phyloP scores from a whole-genome alignment of 2,113 vertebrate species.

The Struthidea cinerea region DNA sequence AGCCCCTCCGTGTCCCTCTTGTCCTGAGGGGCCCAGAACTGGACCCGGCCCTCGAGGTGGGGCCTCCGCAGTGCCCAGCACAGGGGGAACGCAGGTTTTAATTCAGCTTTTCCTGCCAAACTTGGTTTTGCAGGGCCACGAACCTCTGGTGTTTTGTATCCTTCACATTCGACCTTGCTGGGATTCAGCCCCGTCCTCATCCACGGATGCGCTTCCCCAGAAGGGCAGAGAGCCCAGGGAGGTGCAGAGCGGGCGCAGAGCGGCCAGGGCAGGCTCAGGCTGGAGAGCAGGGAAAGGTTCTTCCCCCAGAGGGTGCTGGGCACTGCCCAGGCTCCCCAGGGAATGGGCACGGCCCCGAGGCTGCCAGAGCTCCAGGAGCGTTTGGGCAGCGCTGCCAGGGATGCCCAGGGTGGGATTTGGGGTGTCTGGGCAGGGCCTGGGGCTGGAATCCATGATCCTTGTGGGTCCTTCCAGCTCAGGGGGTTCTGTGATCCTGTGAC shows the following conservation, averaged over 20 bases:
- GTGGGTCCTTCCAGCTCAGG: neutral
- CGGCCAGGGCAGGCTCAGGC: neutral
- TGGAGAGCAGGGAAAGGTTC: neutral
- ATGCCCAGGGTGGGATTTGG: neutral
- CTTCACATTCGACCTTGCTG: neutral
- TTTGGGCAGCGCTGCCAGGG: neutral
- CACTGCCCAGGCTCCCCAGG: neutral
- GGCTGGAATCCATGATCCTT: accelerated
- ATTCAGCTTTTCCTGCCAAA: neutral
- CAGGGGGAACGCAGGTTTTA: neutral
- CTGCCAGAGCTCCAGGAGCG: neutral
- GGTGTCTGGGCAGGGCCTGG: neutral
- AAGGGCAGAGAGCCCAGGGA: neutral
- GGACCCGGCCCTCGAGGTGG: neutral
- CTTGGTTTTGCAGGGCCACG: neutral
- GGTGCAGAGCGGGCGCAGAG: neutral
- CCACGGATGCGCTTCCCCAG: accelerated
- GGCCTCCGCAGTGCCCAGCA: neutral
- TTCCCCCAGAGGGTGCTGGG: neutral
- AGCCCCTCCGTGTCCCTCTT: accelerated
- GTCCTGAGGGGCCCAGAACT: neutral
- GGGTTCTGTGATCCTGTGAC: accelerated
- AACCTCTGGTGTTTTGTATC: neutral
- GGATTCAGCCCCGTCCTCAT: neutral
- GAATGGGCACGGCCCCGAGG: neutral